A percentile compares a stretch with the other conserved stretches of the same genome.
phyloP scores from a whole-genome alignment of 2,113 vertebrate species.

The Takifugu flavidus region DNA sequence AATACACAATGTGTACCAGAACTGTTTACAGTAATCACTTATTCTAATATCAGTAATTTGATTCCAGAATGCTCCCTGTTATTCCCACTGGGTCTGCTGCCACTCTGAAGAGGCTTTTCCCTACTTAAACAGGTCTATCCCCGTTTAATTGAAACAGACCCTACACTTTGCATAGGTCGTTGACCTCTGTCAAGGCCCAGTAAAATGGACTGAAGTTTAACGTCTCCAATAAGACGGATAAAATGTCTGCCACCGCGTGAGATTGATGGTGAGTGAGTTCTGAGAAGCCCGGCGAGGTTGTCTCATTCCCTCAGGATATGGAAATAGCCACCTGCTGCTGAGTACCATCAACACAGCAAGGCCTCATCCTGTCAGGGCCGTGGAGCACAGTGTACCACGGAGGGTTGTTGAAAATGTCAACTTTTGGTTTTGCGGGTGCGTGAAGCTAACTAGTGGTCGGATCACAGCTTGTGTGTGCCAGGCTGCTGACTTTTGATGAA shows the following conservation, averaged over 20 bases:
- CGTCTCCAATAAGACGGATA: constrained; percentile 17
- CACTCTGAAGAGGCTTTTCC: constrained; percentile 91
- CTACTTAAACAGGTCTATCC: constrained; percentile 91
- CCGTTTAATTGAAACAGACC: constrained; percentile 98
- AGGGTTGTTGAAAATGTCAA: too few species aligned
- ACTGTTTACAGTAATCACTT: too few species aligned
- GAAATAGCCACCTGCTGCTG: constrained; percentile 76
- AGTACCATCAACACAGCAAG: constrained; percentile 61
- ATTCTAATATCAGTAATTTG: not conserved
- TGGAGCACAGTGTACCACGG: not conserved
- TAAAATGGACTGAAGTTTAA: constrained; percentile 22
- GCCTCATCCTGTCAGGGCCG: constrained; percentile 56
- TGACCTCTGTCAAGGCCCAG: constrained; percentile 30
- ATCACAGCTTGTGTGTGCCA: not conserved
- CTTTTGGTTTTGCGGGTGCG: not conserved
- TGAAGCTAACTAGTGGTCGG: too few species aligned
- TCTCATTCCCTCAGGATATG: constrained; percentile 64
- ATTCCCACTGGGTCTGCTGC: constrained; percentile 53
- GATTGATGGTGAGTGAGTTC: constrained; percentile 69
- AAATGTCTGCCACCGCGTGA: constrained; percentile 25
- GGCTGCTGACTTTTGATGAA: too few species aligned
- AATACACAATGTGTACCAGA: too few species aligned
- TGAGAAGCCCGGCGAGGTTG: constrained; percentile 66
- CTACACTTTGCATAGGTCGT: constrained; percentile 56
- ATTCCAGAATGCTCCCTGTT: not conserved